A percentile compares a stretch with the other conserved stretches of the same genome.
Evolutionary conservation across 2,888 invertebrate species (phyloP).

Genomic region (Eupsilia transversa): DNA sequence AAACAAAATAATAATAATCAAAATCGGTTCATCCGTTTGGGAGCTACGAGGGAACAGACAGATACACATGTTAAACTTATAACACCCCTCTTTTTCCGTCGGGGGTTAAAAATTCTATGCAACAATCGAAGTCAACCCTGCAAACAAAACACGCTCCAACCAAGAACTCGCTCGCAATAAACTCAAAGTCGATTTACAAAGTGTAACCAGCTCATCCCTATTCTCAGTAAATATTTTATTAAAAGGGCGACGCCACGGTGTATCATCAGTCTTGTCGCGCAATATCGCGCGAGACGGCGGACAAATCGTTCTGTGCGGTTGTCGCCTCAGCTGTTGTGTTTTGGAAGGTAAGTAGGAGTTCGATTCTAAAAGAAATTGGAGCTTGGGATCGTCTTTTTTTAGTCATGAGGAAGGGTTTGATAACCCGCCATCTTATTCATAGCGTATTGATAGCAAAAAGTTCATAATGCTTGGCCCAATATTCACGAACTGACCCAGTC

Average conservation of each 20-base stretch:
- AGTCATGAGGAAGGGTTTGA: neutral
- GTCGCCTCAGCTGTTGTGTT: constrained; percentile 51
- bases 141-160: constrained; percentile 34
- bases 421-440: neutral
- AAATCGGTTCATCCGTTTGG: no score
- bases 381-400: neutral
- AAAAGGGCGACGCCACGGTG: constrained; percentile 74
- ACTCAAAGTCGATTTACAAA: constrained; percentile 55
- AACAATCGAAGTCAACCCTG: constrained; percentile 37
- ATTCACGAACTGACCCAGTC: neutral
- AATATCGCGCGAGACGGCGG: constrained; percentile 80
- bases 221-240: constrained; percentile 83
- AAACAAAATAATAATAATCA: no score
- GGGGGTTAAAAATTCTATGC: no score
- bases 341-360: constrained; percentile 45
- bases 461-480: neutral
- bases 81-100: no score
- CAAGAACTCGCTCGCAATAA: constrained; percentile 50
- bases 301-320: constrained; percentile 81
- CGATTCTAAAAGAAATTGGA: constrained; percentile 57
- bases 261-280: constrained; percentile 83
- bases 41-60: no score
- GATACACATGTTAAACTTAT: no score
- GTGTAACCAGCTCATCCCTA: constrained; percentile 64
- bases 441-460: neutral